Evolutionary conservation across 2,888 invertebrate genomes (phyloP).

Genomic region (Meandrusa payeni): DNA sequence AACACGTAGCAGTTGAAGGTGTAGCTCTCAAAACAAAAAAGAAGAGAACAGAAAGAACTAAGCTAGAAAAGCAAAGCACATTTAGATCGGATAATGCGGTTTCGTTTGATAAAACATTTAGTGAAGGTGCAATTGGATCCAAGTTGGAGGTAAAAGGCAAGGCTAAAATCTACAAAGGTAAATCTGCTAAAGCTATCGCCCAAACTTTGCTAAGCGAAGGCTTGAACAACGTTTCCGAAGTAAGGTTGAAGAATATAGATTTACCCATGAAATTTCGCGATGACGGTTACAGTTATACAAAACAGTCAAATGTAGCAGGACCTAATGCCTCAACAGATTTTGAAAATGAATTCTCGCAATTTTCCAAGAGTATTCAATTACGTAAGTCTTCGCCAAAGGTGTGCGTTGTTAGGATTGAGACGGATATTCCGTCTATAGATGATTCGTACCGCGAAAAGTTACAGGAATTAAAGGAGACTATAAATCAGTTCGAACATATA

Average conservation of each 20-base stretch:
- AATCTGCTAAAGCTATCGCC: conserved; percentile 88
- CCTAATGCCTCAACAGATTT: conserved; percentile 33
- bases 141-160: conserved; percentile 77
- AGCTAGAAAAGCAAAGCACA: conserved; percentile 67
- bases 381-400: conserved; percentile 55
- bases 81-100: conserved; percentile 65
- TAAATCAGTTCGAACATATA: conserved; percentile 83
- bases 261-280: conserved; percentile 34
- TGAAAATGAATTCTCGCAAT: conserved; percentile 38
- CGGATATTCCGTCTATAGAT: conserved; percentile 68
- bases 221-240: conserved; percentile 73
- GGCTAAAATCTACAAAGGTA: conserved; percentile 84
- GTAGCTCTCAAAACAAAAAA: conserved; percentile 69
- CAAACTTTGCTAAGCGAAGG: conserved; percentile 83
- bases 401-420: conserved; percentile 56
- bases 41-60: conserved; percentile 60
- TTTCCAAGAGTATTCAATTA: conserved; percentile 36
- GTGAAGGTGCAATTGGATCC: conserved; percentile 67
- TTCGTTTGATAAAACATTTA: conserved; percentile 53
- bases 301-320: conserved; percentile 3
- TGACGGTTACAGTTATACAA: conserved; percentile 10
- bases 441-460: conserved; percentile 81
- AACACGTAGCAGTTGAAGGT: conserved; percentile 82
- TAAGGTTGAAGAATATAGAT: conserved; percentile 49
- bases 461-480: conserved; percentile 80